phyloP scores from a whole-genome alignment of 1,140 invertebrate species.

The Thaumatotibia leucotreta region DNA sequence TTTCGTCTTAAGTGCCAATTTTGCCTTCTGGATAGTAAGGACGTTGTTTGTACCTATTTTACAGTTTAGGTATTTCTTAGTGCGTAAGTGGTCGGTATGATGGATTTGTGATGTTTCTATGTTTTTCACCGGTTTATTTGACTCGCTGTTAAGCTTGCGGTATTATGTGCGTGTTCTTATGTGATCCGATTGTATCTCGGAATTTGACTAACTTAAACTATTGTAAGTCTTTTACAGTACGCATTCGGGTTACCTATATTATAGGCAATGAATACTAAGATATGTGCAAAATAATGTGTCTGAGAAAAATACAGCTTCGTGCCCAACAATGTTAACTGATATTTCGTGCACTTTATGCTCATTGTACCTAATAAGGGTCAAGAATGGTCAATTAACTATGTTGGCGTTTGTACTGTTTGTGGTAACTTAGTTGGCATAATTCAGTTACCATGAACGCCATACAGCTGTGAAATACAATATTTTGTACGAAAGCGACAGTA shows the following conservation, averaged over 20 bases:
- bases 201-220: neutral
- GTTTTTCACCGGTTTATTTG: constrained; percentile 22
- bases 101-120: constrained; percentile 46
- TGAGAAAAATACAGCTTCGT: too few species aligned
- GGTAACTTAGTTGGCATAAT: too few species aligned
- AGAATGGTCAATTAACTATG: too few species aligned
- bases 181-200: neutral
- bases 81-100: constrained; percentile 66
- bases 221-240: neutral
- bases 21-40: constrained; percentile 76
- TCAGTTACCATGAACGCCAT: too few species aligned
- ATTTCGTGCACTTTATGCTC: too few species aligned
- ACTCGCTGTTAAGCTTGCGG: constrained; percentile 36
- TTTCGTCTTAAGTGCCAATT: constrained; percentile 76
- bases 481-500: too few species aligned
- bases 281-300: too few species aligned
- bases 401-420: too few species aligned
- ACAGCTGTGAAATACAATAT: too few species aligned
- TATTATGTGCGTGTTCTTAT: constrained; percentile 21
- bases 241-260: neutral
- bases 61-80: constrained; percentile 72
- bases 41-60: constrained; percentile 73
- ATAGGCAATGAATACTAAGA: too few species aligned
- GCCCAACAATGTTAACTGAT: too few species aligned
- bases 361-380: too few species aligned